Evolutionary conservation across 2,797 vertebrate genomes (phyloP).

Genomic region (Synanceia verrucosa): DNA sequence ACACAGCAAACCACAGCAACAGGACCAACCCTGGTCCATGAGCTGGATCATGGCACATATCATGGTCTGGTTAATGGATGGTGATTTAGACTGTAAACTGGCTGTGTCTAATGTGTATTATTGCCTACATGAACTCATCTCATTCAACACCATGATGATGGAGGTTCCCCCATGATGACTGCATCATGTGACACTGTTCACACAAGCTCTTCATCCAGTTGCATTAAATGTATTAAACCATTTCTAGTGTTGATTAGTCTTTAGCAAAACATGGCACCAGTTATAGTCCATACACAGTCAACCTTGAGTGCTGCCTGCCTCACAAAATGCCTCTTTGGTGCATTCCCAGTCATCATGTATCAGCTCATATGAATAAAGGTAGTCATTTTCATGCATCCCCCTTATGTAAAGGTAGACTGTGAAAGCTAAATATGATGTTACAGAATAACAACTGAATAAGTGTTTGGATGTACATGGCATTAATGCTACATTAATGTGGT

Average conservation of each 20-base stretch:
- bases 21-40: slow-evolving; percentile 1
- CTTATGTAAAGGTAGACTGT: not conserved
- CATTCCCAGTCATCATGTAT: not conserved
- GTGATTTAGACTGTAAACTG: not conserved
- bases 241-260: too few relatives aligned
- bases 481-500: too few relatives aligned
- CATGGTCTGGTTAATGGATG: not conserved
- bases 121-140: not conserved
- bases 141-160: not conserved
- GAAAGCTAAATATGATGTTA: too few relatives aligned
- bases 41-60: slow-evolving; percentile 20
- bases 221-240: too few relatives aligned
- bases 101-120: not conserved
- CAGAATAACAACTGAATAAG: too few relatives aligned
- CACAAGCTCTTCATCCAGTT: too few relatives aligned
- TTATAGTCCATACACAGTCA: too few relatives aligned
- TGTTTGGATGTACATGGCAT: too few relatives aligned
- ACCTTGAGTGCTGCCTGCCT: too few relatives aligned
- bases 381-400: not conserved
- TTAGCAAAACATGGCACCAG: too few relatives aligned
- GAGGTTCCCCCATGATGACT: not conserved
- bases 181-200: too few relatives aligned
- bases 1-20: slow-evolving; percentile 31
- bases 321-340: not conserved
- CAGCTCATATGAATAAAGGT: not conserved